These are phyloP conservation scores for Artemia sinica DNA, from an alignment of 2,888 invertebrate species.

Conservation along the genomic window DNA sequence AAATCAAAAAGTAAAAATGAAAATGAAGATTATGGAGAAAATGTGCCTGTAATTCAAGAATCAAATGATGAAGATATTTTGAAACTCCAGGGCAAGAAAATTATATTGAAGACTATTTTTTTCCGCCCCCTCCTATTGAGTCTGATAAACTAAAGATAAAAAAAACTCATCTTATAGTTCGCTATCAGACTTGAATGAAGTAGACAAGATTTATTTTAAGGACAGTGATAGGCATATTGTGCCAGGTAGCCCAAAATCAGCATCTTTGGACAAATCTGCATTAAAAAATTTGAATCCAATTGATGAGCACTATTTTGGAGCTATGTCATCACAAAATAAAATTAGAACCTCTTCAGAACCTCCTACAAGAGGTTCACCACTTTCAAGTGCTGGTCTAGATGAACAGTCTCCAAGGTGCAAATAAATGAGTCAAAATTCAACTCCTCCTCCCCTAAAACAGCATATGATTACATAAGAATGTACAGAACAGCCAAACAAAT, in stretches of 20 bases:
- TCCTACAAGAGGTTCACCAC: background rate
- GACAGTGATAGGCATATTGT: background rate
- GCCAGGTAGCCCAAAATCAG: background rate
- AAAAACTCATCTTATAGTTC: background rate
- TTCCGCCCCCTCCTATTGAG: no score
- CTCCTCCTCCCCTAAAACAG: background rate
- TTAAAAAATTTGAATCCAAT: background rate
- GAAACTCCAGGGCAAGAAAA: no score
- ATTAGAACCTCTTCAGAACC: background rate
- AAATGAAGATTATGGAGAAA: no score
- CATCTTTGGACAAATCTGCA: background rate
- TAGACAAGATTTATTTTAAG: background rate
- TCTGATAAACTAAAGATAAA: no score
- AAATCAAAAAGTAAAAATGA: no score
- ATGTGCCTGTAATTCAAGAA: no score
- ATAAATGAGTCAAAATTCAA: background rate
- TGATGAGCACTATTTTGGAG: slow-evolving; percentile 3
- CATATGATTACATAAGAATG: background rate
- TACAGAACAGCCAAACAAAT: slow-evolving; percentile 12
- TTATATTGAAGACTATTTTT: no score
- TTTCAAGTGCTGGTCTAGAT: background rate
- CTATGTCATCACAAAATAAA: background rate
- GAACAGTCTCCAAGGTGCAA: background rate
- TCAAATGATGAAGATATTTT: no score
- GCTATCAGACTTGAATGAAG: background rate